phyloP scores from a whole-genome alignment of 2,113 vertebrate species.

The Chionis minor region DNA sequence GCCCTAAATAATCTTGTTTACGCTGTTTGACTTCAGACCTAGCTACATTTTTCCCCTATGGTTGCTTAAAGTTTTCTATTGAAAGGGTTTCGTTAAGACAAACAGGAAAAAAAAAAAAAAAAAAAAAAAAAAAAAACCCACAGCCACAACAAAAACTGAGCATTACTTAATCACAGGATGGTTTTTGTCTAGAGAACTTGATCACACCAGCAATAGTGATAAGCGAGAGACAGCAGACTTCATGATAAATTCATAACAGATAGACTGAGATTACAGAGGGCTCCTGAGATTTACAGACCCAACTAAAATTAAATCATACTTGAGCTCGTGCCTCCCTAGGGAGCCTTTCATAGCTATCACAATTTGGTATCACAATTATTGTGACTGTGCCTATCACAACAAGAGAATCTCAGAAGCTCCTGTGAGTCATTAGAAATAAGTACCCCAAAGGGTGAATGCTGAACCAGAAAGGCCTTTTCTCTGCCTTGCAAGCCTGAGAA shows the following conservation, averaged over 20 bases:
- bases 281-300: not conserved
- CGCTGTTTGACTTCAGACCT: not conserved
- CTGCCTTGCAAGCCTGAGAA: not conserved
- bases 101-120: not conserved
- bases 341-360: not conserved
- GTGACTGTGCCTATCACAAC: not conserved
- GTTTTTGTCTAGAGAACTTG: not conserved
- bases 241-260: not conserved
- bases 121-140: not conserved
- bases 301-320: not conserved
- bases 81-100: not conserved
- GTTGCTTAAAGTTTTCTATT: not conserved
- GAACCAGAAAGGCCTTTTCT: not conserved
- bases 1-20: not conserved
- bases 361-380: not conserved
- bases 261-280: not conserved
- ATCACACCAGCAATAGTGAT: not conserved
- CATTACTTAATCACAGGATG: not conserved
- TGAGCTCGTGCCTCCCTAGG: not conserved
- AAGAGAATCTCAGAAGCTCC: not conserved
- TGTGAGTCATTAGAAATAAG: not conserved
- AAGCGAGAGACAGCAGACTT: not conserved
- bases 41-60: not conserved
- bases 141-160: not conserved
- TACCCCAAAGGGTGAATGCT: not conserved